Evolutionary conservation across 2,113 vertebrate species (phyloP).

Genomic region (Blennius ocellaris): DNA sequence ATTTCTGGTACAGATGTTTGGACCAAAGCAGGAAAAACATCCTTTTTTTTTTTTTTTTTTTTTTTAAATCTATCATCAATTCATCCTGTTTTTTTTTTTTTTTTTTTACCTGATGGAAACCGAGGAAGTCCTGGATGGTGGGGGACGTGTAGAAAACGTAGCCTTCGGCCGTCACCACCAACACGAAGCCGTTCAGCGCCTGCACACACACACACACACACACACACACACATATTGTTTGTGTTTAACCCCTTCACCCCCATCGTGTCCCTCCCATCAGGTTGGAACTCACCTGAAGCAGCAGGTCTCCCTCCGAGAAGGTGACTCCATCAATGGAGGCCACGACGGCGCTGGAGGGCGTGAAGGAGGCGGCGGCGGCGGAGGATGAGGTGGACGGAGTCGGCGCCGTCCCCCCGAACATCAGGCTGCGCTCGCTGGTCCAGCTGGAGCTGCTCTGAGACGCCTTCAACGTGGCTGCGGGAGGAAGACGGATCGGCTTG

Average conservation of each 20-base stretch:
- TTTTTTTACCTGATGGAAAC: conserved; percentile 82
- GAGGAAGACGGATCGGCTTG: neutral
- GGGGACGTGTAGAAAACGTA: conserved; percentile 83
- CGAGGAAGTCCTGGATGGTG: conserved; percentile 85
- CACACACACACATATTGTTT: neutral
- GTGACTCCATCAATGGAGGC: conserved; percentile 65
- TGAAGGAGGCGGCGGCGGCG: neutral
- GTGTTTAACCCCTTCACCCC: neutral
- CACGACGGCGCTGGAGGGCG: neutral
- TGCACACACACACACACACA: conserved; percentile 24
- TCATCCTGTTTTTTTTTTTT: too few relatives aligned
- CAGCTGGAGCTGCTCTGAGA: conserved; percentile 46
- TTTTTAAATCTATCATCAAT: too few relatives aligned
- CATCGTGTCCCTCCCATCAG: too few relatives aligned
- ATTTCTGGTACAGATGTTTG: conserved; percentile 7
- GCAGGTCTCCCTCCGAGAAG: conserved; percentile 85
- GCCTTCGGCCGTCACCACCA: conserved; percentile 84
- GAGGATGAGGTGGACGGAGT: neutral
- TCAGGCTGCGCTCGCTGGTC: conserved; percentile 34
- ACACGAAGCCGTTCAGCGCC: conserved; percentile 84
- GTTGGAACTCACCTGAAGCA: conserved; percentile 82
- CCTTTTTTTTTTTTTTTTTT: too few relatives aligned
- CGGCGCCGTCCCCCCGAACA: conserved; percentile 44
- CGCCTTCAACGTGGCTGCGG: conserved; percentile 77
- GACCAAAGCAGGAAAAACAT: neutral